Conservation (phyloP, 92 coral and sea anemone genomes). For the Phenganax stokvisi region DNA sequence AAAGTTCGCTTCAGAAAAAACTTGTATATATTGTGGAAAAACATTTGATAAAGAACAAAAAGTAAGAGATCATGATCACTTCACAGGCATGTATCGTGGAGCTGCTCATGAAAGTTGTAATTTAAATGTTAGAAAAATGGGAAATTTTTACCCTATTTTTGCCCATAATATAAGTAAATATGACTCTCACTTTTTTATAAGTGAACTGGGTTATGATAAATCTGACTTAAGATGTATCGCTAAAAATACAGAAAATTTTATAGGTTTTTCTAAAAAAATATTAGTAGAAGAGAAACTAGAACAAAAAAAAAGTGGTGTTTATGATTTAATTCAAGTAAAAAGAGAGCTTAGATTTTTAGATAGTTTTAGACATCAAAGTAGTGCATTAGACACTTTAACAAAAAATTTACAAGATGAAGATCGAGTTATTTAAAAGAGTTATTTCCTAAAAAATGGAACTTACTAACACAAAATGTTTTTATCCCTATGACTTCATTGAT, state of each 20-base stretch:
- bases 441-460: not conserved
- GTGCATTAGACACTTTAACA: not conserved
- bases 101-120: slow-evolving; percentile 48
- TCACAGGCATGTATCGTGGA: slow-evolving; percentile 25
- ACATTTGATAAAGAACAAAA: not conserved
- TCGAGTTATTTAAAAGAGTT: not conserved
- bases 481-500: slow-evolving; percentile 36
- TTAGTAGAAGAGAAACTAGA: not conserved
- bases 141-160: slow-evolving; percentile 42
- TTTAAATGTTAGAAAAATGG: not conserved
- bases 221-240: not conserved
- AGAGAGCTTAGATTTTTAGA: not conserved
- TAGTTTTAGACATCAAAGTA: not conserved
- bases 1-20: not conserved
- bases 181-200: not conserved
- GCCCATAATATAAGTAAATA: slow-evolving; percentile 45
- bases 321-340: not conserved
- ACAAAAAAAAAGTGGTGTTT: not conserved
- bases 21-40: slow-evolving; percentile 12
- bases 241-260: not conserved
- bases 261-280: not conserved
- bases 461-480: slow-evolving; percentile 34
- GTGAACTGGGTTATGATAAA: not conserved
- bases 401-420: not conserved
- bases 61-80: slow-evolving; percentile 9